phyloP scores from a whole-genome alignment of 1,140 invertebrate species.

The Neodiprion lecontei region DNA sequence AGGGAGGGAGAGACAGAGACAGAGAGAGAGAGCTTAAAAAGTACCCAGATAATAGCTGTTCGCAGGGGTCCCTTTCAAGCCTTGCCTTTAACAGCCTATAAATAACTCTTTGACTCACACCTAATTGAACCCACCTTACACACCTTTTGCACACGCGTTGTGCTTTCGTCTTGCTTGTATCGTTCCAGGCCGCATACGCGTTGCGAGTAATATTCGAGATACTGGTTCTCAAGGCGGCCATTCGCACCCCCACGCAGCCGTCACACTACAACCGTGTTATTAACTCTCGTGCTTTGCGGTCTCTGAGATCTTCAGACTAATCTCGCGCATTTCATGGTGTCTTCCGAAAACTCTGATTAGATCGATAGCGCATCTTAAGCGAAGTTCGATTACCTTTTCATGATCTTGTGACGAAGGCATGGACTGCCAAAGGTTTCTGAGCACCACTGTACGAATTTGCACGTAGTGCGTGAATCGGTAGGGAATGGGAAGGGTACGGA shows the following conservation, averaged over 20 bases:
- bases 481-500: slow-evolving; percentile 39
- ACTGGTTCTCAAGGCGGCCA: not conserved
- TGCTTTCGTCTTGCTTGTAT: no score
- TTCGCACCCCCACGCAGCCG: no score
- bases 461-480: not conserved
- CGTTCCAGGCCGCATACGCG: not conserved
- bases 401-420: no score
- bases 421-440: not conserved
- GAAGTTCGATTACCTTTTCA: no score
- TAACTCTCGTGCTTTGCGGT: no score
- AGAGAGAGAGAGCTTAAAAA: slow-evolving; percentile 46
- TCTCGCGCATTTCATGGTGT: no score
- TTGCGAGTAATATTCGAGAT: not conserved
- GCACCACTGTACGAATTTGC: not conserved
- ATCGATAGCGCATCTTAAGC: no score
- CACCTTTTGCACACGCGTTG: slow-evolving; percentile 3
- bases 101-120: slow-evolving; percentile 47
- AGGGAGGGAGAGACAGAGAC: not conserved
- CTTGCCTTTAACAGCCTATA: slow-evolving; percentile 44
- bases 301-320: no score
- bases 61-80: slow-evolving; percentile 34
- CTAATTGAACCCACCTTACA: slow-evolving; percentile 40
- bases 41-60: slow-evolving; percentile 6
- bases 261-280: no score
- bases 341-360: no score